Evolutionary conservation across 2,888 invertebrate species (phyloP), one percentile per base, ranked within the genome.

Genomic region (Physocephala rufipes): DNA sequence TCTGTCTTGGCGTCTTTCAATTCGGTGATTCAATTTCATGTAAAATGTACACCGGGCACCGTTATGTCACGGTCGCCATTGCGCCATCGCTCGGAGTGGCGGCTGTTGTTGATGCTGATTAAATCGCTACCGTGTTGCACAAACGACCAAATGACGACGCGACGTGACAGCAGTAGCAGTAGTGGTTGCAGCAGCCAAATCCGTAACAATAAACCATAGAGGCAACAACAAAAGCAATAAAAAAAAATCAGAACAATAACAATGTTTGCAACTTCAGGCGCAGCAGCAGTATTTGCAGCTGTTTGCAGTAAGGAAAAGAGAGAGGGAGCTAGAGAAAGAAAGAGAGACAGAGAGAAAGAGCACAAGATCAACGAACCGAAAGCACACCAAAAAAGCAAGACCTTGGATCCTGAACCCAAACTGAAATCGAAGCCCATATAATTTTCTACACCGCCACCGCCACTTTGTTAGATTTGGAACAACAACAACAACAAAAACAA

Each of bases 91-190:
- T 59, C 59, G 26, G 12, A 47, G n/a, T 59, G 59, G 67, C 49
- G 28, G 59, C n/a, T 58, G 73, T 69, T 73, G 73, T 72, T 71
- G 74, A 71, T 67, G 74, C 74, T 74, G 76, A 76, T 76, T 76
- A 76, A 74, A 76, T 76, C 74, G 76, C 76, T 76, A 76, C 76
- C 73, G 76, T 74, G 67, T 72, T 67, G 47, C 61, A 47, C 30
- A 65, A 47, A 21, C 15, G 55, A 15, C 55, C n/a, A n/a, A n/a
- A n/a, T n/a, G n/a, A n/a, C n/a, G n/a, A n/a, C n/a, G n/a, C n/a
- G n/a, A n/a, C n/a, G n/a, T n/a, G 28, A 55, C 30, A 78, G 77
- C 74, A 72, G 69, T 72, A 64, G 70, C 66, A 49, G 19, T 65
- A 58, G 26, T 73, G 73, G 73, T 77, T 76, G 19, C 62, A 61